These are phyloP conservation scores for Drosophila mayri DNA, from an alignment of 1,140 invertebrate genomes.

Conservation along the genomic window DNA sequence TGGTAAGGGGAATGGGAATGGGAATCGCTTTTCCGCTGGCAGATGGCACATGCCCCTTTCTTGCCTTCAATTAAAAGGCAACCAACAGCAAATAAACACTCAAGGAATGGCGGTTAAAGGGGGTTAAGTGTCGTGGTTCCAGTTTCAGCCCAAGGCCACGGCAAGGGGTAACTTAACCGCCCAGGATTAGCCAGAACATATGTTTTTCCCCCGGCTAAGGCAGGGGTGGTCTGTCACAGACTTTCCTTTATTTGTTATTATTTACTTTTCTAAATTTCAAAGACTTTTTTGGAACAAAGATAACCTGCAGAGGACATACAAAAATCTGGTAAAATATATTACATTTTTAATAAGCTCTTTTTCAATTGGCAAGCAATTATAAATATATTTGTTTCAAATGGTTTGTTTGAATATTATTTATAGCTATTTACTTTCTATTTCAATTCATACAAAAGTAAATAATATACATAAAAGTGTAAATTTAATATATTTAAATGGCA, in stretches of 20 bases:
- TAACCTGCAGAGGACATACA: not conserved
- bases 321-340: not conserved
- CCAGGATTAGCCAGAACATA: slow-evolving; percentile 64
- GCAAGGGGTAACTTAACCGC: slow-evolving; percentile 74
- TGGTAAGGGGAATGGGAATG: not conserved
- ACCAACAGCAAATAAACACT: slow-evolving; percentile 35
- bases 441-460: too few species aligned
- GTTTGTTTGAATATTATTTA: too few species aligned
- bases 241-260: slow-evolving; percentile 68
- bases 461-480: too few species aligned
- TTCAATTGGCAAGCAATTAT: not conserved
- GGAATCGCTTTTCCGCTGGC: slow-evolving; percentile 35
- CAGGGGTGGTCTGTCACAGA: slow-evolving; percentile 62
- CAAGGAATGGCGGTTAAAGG: slow-evolving; percentile 56
- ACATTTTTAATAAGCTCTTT: not conserved
- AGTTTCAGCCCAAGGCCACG: slow-evolving; percentile 27
- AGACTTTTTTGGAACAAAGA: too few species aligned
- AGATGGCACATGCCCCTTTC: slow-evolving; percentile 70
- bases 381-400: too few species aligned
- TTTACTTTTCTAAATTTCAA: slow-evolving; percentile 48
- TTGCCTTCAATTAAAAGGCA: slow-evolving; percentile 71
- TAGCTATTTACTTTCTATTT: too few species aligned
- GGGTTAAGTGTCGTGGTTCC: slow-evolving; percentile 11
- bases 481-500: not conserved
- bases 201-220: slow-evolving; percentile 42